These are phyloP conservation scores for Aradophagus sp. DNA, from an alignment of 1,140 invertebrate species.

Conservation along the genomic window DNA sequence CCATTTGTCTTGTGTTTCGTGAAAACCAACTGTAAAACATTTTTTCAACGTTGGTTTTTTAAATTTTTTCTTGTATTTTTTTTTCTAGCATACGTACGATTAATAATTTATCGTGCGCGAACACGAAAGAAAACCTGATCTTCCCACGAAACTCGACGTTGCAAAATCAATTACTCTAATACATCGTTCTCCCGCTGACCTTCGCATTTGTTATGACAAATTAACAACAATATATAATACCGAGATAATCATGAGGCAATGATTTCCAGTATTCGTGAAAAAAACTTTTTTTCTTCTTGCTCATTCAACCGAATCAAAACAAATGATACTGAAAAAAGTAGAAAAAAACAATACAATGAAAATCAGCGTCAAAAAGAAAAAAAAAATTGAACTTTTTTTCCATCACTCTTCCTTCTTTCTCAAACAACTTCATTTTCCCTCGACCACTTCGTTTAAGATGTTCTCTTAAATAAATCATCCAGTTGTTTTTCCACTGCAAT, in stretches of 20 bases:
- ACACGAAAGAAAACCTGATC: conserved; percentile 40
- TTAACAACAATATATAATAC: conserved; percentile 37
- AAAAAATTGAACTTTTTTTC: conserved; percentile 1
- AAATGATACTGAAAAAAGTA: not conserved
- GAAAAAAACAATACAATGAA: too few species aligned
- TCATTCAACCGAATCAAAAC: too few species aligned
- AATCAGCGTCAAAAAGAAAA: too few species aligned
- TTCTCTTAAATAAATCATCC: conserved; percentile 31
- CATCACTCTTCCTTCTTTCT: not conserved
- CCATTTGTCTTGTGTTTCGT: conserved; percentile 13
- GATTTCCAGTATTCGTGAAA: not conserved
- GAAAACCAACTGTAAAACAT: conserved; percentile 21
- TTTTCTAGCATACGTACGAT: conserved; percentile 5
- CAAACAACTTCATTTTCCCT: conserved; percentile 14
- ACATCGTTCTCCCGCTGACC: conserved; percentile 43
- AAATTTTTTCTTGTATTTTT: too few species aligned
- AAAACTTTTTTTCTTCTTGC: conserved; percentile 1
- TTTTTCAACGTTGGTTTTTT: too few species aligned
- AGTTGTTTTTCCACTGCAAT: conserved; percentile 34
- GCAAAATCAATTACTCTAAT: conserved; percentile 50
- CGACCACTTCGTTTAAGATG: conserved; percentile 5
- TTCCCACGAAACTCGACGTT: conserved; percentile 42
- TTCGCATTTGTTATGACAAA: conserved; percentile 48
- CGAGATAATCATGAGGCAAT: conserved; percentile 27
- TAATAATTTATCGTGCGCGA: conserved; percentile 40